Conservation (phyloP, 1,140 invertebrate species). For the Drosophila nigrodunni region DNA sequence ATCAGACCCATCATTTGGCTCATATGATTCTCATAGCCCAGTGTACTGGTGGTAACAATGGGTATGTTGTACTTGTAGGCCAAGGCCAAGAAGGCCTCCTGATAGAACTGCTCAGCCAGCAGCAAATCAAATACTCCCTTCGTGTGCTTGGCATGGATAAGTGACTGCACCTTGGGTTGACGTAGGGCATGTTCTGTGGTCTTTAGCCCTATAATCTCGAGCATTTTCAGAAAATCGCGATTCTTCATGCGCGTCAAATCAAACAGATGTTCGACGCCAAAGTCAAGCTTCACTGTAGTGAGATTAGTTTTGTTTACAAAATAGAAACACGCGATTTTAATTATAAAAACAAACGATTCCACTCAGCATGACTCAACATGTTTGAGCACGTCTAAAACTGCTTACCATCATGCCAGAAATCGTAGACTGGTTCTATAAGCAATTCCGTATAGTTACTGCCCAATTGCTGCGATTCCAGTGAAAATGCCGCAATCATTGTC, state of each 20-base stretch:
- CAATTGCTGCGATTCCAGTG: constrained; percentile 50
- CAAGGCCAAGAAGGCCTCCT: constrained; percentile 83
- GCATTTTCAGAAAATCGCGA: constrained; percentile 70
- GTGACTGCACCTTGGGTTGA: constrained; percentile 77
- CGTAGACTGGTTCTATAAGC: constrained; percentile 74
- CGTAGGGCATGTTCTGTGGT: constrained; percentile 78
- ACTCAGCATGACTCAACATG: neutral
- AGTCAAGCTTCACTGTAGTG: constrained; percentile 64
- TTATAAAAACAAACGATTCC: neutral
- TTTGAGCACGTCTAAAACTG: constrained; percentile 15
- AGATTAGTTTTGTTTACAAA: neutral
- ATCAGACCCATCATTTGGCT: constrained; percentile 81
- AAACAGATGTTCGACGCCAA: constrained; percentile 72
- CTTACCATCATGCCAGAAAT: constrained; percentile 75
- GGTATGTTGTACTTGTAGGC: constrained; percentile 82
- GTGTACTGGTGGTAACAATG: constrained; percentile 73
- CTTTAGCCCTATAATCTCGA: constrained; percentile 71
- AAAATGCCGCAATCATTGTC: constrained; percentile 68
- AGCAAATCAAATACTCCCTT: constrained; percentile 84
- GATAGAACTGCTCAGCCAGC: constrained; percentile 83
- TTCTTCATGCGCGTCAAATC: constrained; percentile 74
- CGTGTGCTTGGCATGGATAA: constrained; percentile 75
- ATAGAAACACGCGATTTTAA: neutral
- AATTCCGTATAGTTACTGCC: constrained; percentile 76
- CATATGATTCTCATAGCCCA: constrained; percentile 79